Percentiles rank a stretch among this genome's conserved stretches.
Conservation (phyloP, 2,797 vertebrate genomes). For the Hozukius guyotensis region DNA sequence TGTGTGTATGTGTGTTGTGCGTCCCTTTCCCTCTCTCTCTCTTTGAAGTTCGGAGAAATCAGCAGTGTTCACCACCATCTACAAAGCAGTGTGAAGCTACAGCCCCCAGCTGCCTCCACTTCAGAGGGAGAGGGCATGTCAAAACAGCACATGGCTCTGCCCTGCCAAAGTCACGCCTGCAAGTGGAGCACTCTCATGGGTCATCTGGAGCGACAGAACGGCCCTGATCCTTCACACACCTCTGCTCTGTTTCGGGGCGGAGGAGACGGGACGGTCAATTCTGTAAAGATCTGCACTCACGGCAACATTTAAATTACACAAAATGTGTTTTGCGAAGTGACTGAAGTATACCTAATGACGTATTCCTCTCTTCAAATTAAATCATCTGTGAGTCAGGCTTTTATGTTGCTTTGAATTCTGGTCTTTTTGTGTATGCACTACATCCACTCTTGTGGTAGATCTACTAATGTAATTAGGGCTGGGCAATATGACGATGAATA, state of each 20-base stretch:
- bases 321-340: slow-evolving; percentile 7
- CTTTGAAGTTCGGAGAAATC: slow-evolving; percentile 26
- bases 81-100: slow-evolving; percentile 58
- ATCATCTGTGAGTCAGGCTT: background rate
- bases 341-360: background rate
- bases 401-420: background rate
- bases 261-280: background rate
- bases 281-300: background rate
- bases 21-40: slow-evolving; percentile 8
- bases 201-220: slow-evolving; percentile 51
- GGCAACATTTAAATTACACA: background rate
- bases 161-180: slow-evolving; percentile 36
- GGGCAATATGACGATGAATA: too few relatives aligned
- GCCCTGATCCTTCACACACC: background rate
- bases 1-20: background rate
- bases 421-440: background rate
- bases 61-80: slow-evolving; percentile 18
- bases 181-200: slow-evolving; percentile 35
- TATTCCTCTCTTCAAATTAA: background rate
- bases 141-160: slow-evolving; percentile 60
- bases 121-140: slow-evolving; percentile 53
- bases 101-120: slow-evolving; percentile 68
- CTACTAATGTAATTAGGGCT: background rate
- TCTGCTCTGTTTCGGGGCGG: background rate
- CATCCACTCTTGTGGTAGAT: background rate